Base-by-base conservation (phyloP, 2,797 vertebrate genomes). In the Microhierax caerulescens region DNA sequence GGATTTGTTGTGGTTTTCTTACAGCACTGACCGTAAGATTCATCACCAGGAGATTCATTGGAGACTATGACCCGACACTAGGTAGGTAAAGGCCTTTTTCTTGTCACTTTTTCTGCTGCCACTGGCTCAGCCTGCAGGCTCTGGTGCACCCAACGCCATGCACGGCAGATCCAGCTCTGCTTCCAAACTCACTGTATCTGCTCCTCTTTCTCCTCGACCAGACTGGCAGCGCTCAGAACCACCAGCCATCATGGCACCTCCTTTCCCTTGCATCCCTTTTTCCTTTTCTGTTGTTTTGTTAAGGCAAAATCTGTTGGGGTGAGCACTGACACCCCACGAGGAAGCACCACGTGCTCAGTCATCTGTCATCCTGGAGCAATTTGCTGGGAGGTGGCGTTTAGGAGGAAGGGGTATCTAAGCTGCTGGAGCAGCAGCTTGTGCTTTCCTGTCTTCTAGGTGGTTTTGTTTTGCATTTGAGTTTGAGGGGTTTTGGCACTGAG, bases 1-100 rank as follows among this genome's bases (percentile, higher is more conserved):
- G 27, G 7, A 4, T 19, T 87, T 13, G 1, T 19, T 74, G 67
- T 92, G 54, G 0, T 19, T 76, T 53, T 69, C 75, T 90, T n/a
- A 20, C 95, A 98, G 98, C 98, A 0, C 7, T 98, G 93, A 98
- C 98, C 0, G 98, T 98, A 3, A 96, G 98, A 65, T 98, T 98
- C 95, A 98, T 98, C 97, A 98, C 98, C 69, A 98, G 97, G 92
- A 97, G 98, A 34, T 98, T 98, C 96, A 98, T 98, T n/a, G 98
- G 98, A 15, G 98, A 98, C 85, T 98, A 98, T 4, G 98, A 98
- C 87, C 98, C 98, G 2, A 98, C 98, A 8, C 97, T 98, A 6
- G 98, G 98, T 98, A 97, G 83, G 98, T 97, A n/a, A 92, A 50
- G 41, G 15, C 22, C 45, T 41, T 54, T 60, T 30, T 8, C 59